phyloP scores from a whole-genome alignment of 2,113 vertebrate species.

The Parus major region DNA sequence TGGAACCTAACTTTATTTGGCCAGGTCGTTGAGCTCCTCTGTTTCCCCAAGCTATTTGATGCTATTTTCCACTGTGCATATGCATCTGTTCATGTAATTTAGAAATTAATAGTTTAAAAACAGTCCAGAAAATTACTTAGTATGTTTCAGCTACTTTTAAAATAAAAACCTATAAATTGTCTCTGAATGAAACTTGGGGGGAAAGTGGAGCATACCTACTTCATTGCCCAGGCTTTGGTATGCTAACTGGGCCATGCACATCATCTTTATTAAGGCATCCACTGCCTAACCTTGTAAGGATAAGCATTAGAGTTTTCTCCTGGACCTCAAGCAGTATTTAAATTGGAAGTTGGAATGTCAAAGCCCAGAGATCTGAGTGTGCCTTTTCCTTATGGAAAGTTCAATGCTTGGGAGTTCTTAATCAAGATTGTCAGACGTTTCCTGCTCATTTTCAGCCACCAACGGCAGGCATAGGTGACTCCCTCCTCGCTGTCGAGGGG shows the following conservation, averaged over 20 bases:
- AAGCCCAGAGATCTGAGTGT: constrained; percentile 45
- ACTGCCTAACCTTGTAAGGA: background rate
- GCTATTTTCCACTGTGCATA: constrained; percentile 50
- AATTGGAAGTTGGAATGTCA: constrained; percentile 49
- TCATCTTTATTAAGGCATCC: background rate
- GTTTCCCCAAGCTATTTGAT: constrained; percentile 11
- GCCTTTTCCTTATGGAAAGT: constrained; percentile 66
- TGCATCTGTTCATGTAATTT: constrained; percentile 64
- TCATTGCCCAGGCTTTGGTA: background rate
- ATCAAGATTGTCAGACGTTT: constrained; percentile 73
- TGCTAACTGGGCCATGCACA: background rate
- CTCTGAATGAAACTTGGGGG: background rate
- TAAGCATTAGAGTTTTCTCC: background rate
- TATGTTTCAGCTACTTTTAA: constrained; percentile 48
- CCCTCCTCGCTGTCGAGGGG: constrained; percentile 65
- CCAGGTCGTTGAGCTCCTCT: background rate
- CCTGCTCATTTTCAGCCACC: constrained; percentile 73
- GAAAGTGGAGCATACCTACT: background rate
- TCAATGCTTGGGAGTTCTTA: constrained; percentile 67
- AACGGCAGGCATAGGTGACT: constrained; percentile 68
- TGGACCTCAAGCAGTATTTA: constrained; percentile 22
- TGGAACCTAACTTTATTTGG: constrained; percentile 45
- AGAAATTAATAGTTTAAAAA: constrained; percentile 59
- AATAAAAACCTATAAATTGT: constrained; percentile 62
- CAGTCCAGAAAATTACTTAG: constrained; percentile 41